Evolutionary conservation across 2,113 vertebrate genomes (phyloP).

Genomic region (Irena cyanogastra): DNA sequence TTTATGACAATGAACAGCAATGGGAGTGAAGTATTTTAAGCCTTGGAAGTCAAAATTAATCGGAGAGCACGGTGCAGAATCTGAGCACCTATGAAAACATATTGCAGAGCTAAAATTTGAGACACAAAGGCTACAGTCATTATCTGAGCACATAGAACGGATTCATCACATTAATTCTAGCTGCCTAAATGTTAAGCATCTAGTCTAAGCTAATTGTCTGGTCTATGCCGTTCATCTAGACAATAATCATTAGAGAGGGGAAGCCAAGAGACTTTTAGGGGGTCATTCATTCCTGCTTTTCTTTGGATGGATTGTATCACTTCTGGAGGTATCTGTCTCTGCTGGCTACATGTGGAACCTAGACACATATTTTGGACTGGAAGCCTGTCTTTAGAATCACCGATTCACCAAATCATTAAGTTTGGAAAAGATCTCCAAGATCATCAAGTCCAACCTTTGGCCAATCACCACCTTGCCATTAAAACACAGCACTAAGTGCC

Average conservation of each 20-base stretch:
- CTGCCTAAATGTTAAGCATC: slow-evolving; percentile 63
- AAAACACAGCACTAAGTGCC: background rate
- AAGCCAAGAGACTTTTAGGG: background rate
- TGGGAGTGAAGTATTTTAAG: slow-evolving; percentile 15
- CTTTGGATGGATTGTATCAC: background rate
- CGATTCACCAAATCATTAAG: background rate
- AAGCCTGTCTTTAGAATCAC: background rate
- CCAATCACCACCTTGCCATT: background rate
- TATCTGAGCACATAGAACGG: background rate
- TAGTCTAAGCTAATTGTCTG: slow-evolving; percentile 55
- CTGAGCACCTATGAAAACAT: slow-evolving; percentile 41
- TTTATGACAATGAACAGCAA: slow-evolving; percentile 52
- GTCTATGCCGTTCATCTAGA: slow-evolving; percentile 9
- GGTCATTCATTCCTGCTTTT: background rate
- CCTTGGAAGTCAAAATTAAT: background rate
- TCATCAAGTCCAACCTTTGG: background rate
- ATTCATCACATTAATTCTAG: slow-evolving; percentile 26
- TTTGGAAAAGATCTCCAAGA: background rate
- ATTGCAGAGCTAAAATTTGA: slow-evolving; percentile 34
- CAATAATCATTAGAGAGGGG: slow-evolving; percentile 24
- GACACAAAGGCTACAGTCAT: slow-evolving; percentile 47
- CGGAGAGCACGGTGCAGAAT: background rate
- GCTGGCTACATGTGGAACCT: background rate
- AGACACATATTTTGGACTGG: background rate
- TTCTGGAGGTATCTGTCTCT: background rate